Evolutionary conservation across 2,797 vertebrate species (phyloP).

Genomic region (Craterocephalus amniculus): DNA sequence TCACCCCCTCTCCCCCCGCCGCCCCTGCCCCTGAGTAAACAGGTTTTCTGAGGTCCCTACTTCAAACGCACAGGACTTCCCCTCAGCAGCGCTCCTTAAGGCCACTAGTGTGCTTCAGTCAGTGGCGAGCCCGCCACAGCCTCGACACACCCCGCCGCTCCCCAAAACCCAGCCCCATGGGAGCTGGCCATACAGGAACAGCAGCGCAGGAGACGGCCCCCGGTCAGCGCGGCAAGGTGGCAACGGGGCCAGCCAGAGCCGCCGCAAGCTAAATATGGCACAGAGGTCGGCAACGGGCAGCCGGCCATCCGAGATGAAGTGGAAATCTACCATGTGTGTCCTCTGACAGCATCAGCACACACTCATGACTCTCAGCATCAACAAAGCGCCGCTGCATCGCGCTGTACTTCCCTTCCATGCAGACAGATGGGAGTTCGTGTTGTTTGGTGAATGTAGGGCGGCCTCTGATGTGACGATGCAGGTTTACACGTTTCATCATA

Average conservation of each 20-base stretch:
- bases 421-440: background rate
- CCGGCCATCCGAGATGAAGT: slow-evolving; percentile 52
- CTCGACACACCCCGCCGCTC: slow-evolving; percentile 37
- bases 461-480: background rate
- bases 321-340: slow-evolving; percentile 75
- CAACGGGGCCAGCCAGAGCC: slow-evolving; percentile 50
- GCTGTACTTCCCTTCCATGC: background rate
- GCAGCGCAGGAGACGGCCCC: slow-evolving; percentile 38
- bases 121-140: slow-evolving; percentile 11
- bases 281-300: slow-evolving; percentile 65
- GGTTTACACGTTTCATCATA: fast-evolving
- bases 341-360: slow-evolving; percentile 35
- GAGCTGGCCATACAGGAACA: slow-evolving; percentile 54
- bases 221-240: slow-evolving; percentile 58
- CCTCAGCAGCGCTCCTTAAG: slow-evolving; percentile 74
- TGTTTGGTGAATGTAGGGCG: background rate
- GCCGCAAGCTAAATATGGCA: slow-evolving; percentile 78
- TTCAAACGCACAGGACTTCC: slow-evolving; percentile 85
- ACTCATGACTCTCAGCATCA: background rate
- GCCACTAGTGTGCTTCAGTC: slow-evolving; percentile 65
- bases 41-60: slow-evolving; percentile 78
- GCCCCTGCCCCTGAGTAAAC: slow-evolving; percentile 75
- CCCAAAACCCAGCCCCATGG: slow-evolving; percentile 61
- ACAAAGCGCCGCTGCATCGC: background rate
- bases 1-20: background rate